A percentile compares a stretch with the other conserved stretches of the same genome.
phyloP scores from a whole-genome alignment of 1,140 invertebrate species.

The honey bee (Apis mellifera) region DNA sequence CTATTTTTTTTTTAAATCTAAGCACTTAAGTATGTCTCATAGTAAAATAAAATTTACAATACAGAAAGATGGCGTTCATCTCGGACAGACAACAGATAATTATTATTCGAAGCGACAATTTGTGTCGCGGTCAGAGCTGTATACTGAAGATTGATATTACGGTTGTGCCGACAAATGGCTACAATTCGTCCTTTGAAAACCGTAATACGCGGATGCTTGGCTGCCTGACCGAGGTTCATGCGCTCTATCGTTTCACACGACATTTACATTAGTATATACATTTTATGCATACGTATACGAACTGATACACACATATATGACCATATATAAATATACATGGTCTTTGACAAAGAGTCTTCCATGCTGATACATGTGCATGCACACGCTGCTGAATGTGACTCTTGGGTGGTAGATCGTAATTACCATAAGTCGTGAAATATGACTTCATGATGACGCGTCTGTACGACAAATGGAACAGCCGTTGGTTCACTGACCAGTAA shows the following conservation, averaged over 20 bases:
- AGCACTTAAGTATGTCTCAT: too few species aligned
- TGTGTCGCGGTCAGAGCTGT: constrained; percentile 56
- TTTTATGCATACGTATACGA: constrained; percentile 6
- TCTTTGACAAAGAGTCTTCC: constrained; percentile 69
- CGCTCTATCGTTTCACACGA: background rate
- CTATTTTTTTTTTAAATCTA: too few species aligned
- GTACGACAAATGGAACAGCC: constrained; percentile 75
- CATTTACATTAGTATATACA: constrained; percentile 1
- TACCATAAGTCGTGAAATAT: constrained; percentile 81
- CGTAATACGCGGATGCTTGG: constrained; percentile 69
- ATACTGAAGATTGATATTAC: constrained; percentile 69
- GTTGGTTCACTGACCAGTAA: constrained; percentile 41
- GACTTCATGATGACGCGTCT: constrained; percentile 77
- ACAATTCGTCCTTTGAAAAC: constrained; percentile 73
- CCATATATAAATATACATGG: constrained; percentile 35
- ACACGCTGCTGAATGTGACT: constrained; percentile 69
- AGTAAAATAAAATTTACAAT: too few species aligned
- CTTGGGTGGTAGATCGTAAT: constrained; percentile 78
- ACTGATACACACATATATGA: background rate
- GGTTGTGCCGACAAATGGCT: constrained; percentile 60
- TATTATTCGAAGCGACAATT: constrained; percentile 70
- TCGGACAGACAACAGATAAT: constrained; percentile 55
- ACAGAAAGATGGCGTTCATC: background rate
- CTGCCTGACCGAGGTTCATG: constrained; percentile 17
- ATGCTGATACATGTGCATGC: constrained; percentile 45